Evolutionary conservation across 2,888 invertebrate genomes (phyloP).

Genomic region (Dinocampus coccinellae): DNA sequence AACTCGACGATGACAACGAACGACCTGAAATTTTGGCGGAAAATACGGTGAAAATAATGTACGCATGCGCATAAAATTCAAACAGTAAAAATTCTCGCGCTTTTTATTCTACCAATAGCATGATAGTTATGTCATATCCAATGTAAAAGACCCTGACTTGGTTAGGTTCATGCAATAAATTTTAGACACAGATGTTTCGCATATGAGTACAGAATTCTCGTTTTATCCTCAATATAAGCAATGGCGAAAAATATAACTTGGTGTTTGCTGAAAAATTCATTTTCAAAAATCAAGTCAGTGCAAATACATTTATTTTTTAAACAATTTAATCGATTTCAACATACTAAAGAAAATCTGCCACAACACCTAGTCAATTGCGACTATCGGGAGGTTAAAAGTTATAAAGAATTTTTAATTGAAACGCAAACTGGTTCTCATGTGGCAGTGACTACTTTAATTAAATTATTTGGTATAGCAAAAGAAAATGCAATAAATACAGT

Average conservation of each 20-base stretch:
- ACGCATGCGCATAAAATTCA: no score
- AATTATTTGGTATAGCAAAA: constrained; percentile 25
- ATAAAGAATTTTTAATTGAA: constrained; percentile 11
- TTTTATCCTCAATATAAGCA: no score
- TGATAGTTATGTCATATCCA: no score
- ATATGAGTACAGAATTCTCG: no score
- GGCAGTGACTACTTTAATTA: constrained; percentile 21
- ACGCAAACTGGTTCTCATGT: not conserved
- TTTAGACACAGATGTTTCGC: no score
- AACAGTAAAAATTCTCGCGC: no score
- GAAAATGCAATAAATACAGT: constrained; percentile 22
- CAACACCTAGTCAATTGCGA: not conserved
- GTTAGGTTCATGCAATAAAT: no score
- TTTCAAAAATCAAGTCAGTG: constrained; percentile 4
- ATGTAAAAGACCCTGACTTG: no score
- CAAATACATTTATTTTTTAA: not conserved
- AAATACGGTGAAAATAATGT: no score
- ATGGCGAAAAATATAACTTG: constrained; percentile 31
- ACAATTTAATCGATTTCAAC: not conserved
- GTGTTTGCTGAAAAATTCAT: constrained; percentile 26
- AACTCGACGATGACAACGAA: no score
- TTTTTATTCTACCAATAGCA: no score
- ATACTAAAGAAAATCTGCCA: not conserved
- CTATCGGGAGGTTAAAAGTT: constrained; percentile 24
- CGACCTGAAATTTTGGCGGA: no score